These are phyloP conservation scores for Sceloporus undulatus DNA, from an alignment of 2,113 vertebrate species.

Conservation along the genomic window DNA sequence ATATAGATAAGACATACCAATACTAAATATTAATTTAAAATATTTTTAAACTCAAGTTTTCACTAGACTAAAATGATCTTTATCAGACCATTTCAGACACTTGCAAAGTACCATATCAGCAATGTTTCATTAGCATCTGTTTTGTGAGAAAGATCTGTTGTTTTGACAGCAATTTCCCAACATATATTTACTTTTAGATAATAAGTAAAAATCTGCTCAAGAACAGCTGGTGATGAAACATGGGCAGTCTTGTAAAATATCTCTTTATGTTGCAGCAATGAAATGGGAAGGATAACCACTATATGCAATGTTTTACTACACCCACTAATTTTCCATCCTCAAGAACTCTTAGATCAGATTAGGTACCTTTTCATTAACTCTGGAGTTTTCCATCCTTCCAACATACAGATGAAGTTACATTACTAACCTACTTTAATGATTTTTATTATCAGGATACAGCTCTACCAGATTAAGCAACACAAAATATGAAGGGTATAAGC, in stretches of 20 bases:
- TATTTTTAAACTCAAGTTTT: neutral
- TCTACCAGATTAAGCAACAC: neutral
- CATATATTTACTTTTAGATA: neutral
- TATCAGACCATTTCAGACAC: neutral
- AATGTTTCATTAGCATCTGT: neutral
- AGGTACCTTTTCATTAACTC: neutral
- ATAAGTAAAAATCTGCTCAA: neutral
- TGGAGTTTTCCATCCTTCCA: neutral
- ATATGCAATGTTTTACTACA: neutral
- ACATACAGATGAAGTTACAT: neutral
- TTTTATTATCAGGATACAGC: neutral
- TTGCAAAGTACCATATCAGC: neutral
- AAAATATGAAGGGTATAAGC: neutral
- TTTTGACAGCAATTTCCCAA: neutral
- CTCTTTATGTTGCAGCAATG: neutral
- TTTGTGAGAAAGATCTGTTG: neutral
- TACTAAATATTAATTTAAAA: neutral
- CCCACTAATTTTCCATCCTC: neutral
- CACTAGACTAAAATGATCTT: neutral
- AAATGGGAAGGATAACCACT: neutral
- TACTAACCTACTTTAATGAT: neutral
- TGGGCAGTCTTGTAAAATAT: neutral
- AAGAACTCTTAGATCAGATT: neutral
- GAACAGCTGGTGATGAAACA: neutral
- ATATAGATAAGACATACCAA: too few species aligned